phyloP scores from a whole-genome alignment of 92 coral and sea anemone species.

The Hydrozoanthus gracilis region DNA sequence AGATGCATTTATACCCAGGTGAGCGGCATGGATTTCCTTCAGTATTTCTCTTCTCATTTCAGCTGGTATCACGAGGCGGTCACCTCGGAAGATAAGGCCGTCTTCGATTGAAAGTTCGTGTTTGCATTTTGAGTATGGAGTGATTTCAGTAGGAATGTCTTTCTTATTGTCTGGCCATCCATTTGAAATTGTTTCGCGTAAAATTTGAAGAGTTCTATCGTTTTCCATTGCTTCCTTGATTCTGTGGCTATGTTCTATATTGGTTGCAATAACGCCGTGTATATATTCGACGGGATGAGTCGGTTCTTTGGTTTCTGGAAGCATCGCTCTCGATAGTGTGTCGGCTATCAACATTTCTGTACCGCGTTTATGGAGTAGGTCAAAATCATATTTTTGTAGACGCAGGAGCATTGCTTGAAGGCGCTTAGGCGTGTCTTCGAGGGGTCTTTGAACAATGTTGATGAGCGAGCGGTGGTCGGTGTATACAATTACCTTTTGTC shows the following conservation, averaged over 20 bases:
- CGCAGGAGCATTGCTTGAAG: conserved; percentile 48
- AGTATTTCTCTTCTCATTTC: no score
- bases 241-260: not conserved
- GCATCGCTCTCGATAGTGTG: conserved; percentile 24
- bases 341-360: conserved; percentile 41
- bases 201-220: conserved; percentile 18
- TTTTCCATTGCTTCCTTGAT: conserved; percentile 16
- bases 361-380: conserved; percentile 23
- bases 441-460: conserved; percentile 37
- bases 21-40: no score
- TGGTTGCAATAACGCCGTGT: not conserved
- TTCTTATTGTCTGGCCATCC: conserved; percentile 50
- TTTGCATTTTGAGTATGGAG: not conserved
- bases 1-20: no score
- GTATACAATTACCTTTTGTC: conserved; percentile 25
- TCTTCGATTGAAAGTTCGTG: not conserved
- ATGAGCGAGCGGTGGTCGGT: conserved; percentile 44
- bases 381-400: conserved; percentile 27
- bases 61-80: no score
- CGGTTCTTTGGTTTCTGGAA: conserved; percentile 4
- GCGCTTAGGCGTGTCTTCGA: conserved; percentile 41
- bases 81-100: no score
- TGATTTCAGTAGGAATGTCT: not conserved
- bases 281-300: conserved; percentile 2
- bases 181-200: conserved; percentile 14